These are phyloP conservation scores for Pachyseris speciosa DNA, from an alignment of 64 coral and sea anemone genomes.

Conservation along the genomic window DNA sequence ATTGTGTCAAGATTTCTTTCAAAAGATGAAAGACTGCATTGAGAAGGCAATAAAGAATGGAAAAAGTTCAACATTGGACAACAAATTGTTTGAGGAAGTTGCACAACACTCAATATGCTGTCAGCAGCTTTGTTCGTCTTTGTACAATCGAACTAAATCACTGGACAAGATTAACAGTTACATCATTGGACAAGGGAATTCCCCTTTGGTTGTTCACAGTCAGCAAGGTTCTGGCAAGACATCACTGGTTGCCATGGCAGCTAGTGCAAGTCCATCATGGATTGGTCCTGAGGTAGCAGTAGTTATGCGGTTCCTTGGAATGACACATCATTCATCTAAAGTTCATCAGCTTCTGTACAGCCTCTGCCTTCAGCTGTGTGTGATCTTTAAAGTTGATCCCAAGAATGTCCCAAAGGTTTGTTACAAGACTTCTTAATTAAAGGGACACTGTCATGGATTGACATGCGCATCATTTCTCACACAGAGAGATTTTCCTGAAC, in stretches of 20 bases:
- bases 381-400: conserved; percentile 35
- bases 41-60: conserved; percentile 51
- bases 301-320: conserved; percentile 89
- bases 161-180: conserved; percentile 62
- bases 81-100: conserved; percentile 67
- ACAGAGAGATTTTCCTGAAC: too few relatives aligned
- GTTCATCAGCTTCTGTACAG: conserved; percentile 77
- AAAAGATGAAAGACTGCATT: conserved; percentile 66
- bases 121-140: neutral
- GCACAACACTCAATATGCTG: conserved; percentile 53
- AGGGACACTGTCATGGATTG: too few relatives aligned
- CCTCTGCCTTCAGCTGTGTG: conserved; percentile 87
- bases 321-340: conserved; percentile 75
- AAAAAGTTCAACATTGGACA: conserved; percentile 1
- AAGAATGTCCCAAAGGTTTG: conserved; percentile 45
- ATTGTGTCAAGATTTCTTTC: conserved; percentile 74
- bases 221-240: conserved; percentile 87
- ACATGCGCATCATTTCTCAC: too few relatives aligned
- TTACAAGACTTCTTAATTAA: neutral
- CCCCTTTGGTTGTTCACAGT: conserved; percentile 84
- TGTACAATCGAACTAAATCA: neutral
- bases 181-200: conserved; percentile 26
- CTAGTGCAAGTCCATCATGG: conserved; percentile 62
- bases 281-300: conserved; percentile 46
- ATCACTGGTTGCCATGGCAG: conserved; percentile 94